Conservation (phyloP, 1,140 invertebrate species). For the Phenacoccus solenopsis region DNA sequence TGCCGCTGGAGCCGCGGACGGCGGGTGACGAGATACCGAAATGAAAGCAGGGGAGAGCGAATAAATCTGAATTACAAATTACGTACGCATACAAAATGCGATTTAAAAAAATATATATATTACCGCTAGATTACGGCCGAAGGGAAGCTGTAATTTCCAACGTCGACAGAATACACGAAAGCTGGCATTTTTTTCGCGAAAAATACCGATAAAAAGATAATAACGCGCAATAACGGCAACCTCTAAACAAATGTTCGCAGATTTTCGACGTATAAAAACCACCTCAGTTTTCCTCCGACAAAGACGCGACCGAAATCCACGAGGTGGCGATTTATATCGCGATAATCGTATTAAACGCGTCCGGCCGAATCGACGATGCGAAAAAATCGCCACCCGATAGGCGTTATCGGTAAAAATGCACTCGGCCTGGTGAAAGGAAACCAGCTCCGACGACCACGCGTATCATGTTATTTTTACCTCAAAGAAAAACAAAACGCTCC, state of each 20-base stretch:
- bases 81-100: conserved; percentile 1
- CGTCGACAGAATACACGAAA: background rate
- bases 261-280: background rate
- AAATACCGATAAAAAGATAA: conserved; percentile 3
- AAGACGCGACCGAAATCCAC: background rate
- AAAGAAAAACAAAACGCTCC: too few species aligned
- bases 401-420: too few species aligned
- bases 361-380: too few species aligned
- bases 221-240: background rate
- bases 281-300: too few species aligned
- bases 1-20: background rate
- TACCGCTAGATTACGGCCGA: background rate
- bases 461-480: too few species aligned
- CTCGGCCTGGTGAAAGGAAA: too few species aligned
- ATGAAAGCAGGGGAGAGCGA: background rate
- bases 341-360: background rate
- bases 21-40: background rate
- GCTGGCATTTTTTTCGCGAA: background rate
- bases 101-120: background rate
- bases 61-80: conserved; percentile 3
- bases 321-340: background rate
- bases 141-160: background rate
- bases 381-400: too few species aligned
- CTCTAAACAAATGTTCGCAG: background rate
- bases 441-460: too few species aligned